Evolutionary conservation across 2,113 vertebrate species (phyloP), one percentile per base, ranked within the genome.

Genomic region (Ibidorhyncha struthersii): DNA sequence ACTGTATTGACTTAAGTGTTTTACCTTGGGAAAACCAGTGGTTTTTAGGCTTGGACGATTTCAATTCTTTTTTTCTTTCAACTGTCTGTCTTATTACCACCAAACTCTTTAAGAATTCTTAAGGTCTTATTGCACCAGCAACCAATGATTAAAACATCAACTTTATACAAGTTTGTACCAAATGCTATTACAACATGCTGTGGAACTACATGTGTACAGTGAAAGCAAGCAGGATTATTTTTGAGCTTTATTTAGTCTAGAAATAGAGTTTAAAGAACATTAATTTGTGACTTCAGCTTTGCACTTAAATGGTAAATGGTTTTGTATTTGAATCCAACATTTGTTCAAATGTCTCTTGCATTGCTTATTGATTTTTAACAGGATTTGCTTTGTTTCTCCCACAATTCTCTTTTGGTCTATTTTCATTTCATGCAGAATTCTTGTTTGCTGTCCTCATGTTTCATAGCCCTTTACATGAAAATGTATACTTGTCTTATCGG

Each of bases 81-180:
- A 67, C 74, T 32, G 25, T 92, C 74, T 32, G 25, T 92, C 82
- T 96, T 89, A 50, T 45, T 95, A 79, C 53, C 40, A 88, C 69
- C 82, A 72, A 92, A 62, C 26, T 62, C 38, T 81, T 82, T 38
- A 40, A 92, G 71, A 77, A 81, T 95, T 95, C 94, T 92, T 79
- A 97, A 97, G 84, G 77, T 95, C 85, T 90, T 96, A 93, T 16
- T 63, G 87, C 95, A 98, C 96, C 97, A 98, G 97, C 97, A 96
- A 77, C 1, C 5, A 85, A 84, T 92, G 52, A 96, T 81, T 88
- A 76, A 90, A 96, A 93, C 81, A 97, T 59, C 89, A 78, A 92
- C 87, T 98, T 98, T 91, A 88, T 72, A 93, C 53, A 90, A 49
- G 66, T 98, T 97, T 97, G 73, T 96, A 97, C 82, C 59, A 97